Percentiles rank a stretch among this genome's conserved stretches.
Evolutionary conservation across 2,888 invertebrate species (phyloP).

Genomic region (Lycophotia porphyrea): DNA sequence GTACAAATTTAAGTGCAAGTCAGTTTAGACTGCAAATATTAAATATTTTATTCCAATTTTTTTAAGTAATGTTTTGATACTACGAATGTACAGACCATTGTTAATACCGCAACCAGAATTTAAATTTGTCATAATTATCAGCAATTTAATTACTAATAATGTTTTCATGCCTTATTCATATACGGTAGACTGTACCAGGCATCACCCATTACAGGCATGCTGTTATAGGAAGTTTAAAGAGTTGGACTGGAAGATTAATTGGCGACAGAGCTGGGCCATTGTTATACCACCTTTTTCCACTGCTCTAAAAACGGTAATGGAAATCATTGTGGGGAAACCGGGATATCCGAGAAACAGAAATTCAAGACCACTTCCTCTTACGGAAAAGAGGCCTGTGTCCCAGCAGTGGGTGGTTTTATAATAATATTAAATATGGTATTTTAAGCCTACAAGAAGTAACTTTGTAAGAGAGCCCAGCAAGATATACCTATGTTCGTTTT

Average conservation of each 20-base stretch:
- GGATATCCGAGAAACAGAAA: not conserved
- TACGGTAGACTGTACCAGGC: no score
- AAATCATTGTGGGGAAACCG: not conserved
- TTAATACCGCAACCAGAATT: no score
- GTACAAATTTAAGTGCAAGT: not conserved
- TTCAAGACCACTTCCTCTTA: not conserved
- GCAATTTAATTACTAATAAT: no score
- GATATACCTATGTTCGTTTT: slow-evolving; percentile 67
- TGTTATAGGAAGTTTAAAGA: not conserved
- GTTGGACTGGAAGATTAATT: not conserved
- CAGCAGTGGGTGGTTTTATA: no score
- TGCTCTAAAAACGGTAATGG: not conserved
- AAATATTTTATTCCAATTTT: no score
- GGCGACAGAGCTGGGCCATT: not conserved
- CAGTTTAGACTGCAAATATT: not conserved
- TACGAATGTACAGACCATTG: no score
- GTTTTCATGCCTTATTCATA: no score
- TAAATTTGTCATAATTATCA: no score
- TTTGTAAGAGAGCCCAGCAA: slow-evolving; percentile 5
- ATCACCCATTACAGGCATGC: not conserved
- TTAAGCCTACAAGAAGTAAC: not conserved
- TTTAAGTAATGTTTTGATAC: no score
- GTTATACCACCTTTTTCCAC: not conserved
- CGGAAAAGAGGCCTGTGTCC: no score
- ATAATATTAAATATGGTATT: not conserved